A percentile compares a stretch with the other conserved stretches of the same genome.
phyloP scores from a whole-genome alignment of 2,888 invertebrate genomes.

The Perithous albicinctus region DNA sequence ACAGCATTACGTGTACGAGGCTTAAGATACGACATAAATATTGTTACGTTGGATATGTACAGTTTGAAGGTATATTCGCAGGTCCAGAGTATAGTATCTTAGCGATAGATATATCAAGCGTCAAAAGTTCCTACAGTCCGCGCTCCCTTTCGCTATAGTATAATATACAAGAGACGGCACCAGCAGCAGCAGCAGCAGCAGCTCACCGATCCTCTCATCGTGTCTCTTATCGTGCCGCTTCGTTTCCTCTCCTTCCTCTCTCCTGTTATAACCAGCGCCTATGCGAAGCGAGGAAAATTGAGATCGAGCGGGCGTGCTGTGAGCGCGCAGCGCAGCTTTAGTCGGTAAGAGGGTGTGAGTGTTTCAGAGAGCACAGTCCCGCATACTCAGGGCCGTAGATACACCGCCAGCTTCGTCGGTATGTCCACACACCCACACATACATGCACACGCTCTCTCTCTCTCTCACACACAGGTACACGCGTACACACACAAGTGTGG shows the following conservation, averaged over 20 bases:
- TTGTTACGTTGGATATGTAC: constrained; percentile 32
- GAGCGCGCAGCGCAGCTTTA: constrained; percentile 17
- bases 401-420: neutral
- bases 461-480: no score
- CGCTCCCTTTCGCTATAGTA: constrained; percentile 11
- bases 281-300: constrained; percentile 62
- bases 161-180: neutral
- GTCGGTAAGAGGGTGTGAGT: neutral
- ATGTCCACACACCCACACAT: neutral
- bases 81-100: neutral
- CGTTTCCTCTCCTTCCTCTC: constrained; percentile 9
- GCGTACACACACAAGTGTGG: neutral
- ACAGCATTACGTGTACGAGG: no score
- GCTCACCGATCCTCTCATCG: neutral
- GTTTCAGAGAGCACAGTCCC: neutral
- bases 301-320: constrained; percentile 58
- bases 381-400: constrained; percentile 28
- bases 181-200: neutral
- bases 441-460: no score
- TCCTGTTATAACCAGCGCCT: constrained; percentile 24
- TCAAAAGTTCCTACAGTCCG: constrained; percentile 25
- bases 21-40: constrained; percentile 37
- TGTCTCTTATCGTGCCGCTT: constrained; percentile 8
- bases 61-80: constrained; percentile 24
- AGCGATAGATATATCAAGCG: constrained; percentile 10